These are phyloP conservation scores for Drosophila neonasuta DNA, from an alignment of 2,888 invertebrate genomes.

Conservation along the genomic window DNA sequence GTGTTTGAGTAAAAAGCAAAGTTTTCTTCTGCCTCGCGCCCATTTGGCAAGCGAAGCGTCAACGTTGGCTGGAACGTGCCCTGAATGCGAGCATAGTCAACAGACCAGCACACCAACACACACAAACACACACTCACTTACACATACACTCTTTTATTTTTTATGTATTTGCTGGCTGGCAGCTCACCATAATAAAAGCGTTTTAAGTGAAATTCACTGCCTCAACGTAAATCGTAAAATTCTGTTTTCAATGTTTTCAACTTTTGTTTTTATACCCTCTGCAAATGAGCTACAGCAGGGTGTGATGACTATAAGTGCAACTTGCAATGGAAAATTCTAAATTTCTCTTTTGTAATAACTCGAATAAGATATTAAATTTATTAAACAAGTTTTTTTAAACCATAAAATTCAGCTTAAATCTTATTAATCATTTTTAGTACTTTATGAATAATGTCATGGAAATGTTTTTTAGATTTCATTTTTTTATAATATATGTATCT, in stretches of 20 bases:
- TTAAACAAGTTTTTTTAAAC: too few species aligned
- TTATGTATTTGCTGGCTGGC: slow-evolving; percentile 39
- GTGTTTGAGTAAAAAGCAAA: slow-evolving; percentile 51
- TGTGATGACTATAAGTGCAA: neutral
- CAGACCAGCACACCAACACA: slow-evolving; percentile 41
- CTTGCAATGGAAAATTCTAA: too few species aligned
- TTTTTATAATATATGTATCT: too few species aligned
- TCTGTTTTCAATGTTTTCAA: slow-evolving; percentile 67
- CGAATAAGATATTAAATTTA: too few species aligned
- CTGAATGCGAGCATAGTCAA: slow-evolving; percentile 68
- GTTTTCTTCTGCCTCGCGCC: slow-evolving; percentile 51
- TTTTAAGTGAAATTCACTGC: slow-evolving; percentile 75
- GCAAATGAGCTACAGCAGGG: neutral
- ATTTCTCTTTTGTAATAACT: too few species aligned
- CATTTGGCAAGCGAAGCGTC: slow-evolving; percentile 70
- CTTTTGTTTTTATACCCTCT: slow-evolving; percentile 28
- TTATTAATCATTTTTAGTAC: too few species aligned
- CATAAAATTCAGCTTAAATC: too few species aligned
- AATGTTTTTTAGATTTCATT: too few species aligned
- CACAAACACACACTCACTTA: slow-evolving; percentile 19
- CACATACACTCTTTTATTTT: slow-evolving; percentile 18
- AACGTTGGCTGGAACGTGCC: slow-evolving; percentile 70
- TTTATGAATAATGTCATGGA: too few species aligned
- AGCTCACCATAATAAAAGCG: slow-evolving; percentile 69
- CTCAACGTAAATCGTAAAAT: slow-evolving; percentile 73